phyloP scores from a whole-genome alignment of 2,113 vertebrate species.

The Opisthocomus hoazin region DNA sequence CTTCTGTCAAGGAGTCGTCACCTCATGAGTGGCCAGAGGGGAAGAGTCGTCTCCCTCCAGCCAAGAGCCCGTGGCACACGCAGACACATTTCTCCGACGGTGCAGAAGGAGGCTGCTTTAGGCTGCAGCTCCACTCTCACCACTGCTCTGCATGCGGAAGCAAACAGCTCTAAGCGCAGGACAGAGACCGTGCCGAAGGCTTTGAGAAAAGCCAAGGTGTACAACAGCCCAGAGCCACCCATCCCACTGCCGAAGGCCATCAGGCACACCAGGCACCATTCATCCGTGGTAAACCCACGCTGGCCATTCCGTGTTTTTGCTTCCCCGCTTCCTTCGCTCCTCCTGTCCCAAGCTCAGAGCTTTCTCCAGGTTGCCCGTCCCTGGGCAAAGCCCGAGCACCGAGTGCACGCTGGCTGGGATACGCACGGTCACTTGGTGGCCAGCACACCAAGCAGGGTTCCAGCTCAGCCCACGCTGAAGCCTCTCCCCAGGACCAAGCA shows the following conservation, averaged over 20 bases:
- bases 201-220: neutral
- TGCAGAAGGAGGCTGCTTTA: no score
- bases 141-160: neutral
- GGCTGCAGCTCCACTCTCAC: no score
- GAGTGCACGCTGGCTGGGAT: neutral
- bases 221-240: neutral
- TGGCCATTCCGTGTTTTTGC: no score
- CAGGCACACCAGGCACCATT: neutral
- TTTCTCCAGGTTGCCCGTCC: no score
- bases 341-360: neutral
- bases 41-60: neutral
- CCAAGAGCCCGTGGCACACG: neutral
- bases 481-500: neutral
- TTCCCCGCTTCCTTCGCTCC: neutral
- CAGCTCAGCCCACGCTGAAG: neutral
- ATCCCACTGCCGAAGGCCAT: neutral
- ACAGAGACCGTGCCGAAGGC: neutral
- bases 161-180: accelerated
- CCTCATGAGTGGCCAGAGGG: neutral
- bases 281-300: neutral
- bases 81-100: neutral
- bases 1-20: neutral
- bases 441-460: neutral
- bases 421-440: accelerated
- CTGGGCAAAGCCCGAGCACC: neutral